Evolutionary conservation across 2,888 invertebrate genomes (phyloP).

Genomic region (Nesidiocoris tenuis): DNA sequence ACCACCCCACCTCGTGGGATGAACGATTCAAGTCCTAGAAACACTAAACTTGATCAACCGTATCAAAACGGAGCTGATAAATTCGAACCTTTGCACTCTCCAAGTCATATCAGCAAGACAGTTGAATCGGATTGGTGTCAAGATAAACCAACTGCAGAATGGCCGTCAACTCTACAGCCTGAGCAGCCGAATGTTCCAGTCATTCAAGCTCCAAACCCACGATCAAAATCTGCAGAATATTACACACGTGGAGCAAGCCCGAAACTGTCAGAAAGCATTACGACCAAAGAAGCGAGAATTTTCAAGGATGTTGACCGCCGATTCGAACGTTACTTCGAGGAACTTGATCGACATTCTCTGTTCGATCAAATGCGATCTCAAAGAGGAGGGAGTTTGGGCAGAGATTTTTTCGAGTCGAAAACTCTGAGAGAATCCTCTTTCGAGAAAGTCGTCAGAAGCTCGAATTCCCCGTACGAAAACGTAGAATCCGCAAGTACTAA

Average conservation of each 20-base stretch:
- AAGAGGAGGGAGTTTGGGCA: conserved; percentile 6
- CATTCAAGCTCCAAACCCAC: background rate
- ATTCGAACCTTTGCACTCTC: background rate
- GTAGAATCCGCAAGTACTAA: conserved; percentile 43
- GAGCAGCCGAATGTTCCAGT: no score
- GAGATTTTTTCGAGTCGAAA: conserved; percentile 39
- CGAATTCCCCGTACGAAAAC: conserved; percentile 45
- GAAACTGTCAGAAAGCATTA: background rate
- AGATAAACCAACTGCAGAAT: background rate
- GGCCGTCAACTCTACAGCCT: background rate
- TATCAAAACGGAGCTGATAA: background rate
- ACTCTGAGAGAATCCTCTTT: conserved; percentile 43
- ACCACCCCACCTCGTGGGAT: background rate
- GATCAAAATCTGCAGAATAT: background rate
- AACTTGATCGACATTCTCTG: background rate
- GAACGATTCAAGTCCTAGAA: background rate
- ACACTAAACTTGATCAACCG: background rate
- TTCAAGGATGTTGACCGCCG: background rate
- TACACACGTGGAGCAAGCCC: background rate
- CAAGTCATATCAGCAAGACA: no score
- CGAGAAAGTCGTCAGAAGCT: conserved; percentile 35
- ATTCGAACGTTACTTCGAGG: background rate
- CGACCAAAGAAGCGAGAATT: background rate
- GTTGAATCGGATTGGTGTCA: background rate
- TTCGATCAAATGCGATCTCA: background rate